phyloP scores from a whole-genome alignment of 1,140 invertebrate genomes.

The Amyelois transitella region DNA sequence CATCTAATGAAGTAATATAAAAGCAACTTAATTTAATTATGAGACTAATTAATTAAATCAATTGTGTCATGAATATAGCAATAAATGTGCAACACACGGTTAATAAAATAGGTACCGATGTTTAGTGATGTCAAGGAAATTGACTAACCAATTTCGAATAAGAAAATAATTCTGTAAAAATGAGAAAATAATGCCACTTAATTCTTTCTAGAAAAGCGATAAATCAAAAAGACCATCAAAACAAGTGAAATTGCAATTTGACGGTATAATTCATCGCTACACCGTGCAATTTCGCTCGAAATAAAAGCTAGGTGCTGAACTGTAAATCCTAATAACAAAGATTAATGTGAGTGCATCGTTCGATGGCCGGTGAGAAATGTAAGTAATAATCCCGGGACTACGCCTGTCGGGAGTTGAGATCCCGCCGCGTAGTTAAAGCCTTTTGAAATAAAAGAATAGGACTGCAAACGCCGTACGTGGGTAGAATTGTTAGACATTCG shows the following conservation, averaged over 20 bases:
- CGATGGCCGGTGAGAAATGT: not conserved
- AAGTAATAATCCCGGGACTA: conserved; percentile 2
- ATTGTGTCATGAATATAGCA: too few relatives aligned
- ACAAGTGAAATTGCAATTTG: not conserved
- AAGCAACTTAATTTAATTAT: too few relatives aligned
- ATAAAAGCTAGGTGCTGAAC: not conserved
- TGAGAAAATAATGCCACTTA: too few relatives aligned
- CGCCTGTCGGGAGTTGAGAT: not conserved
- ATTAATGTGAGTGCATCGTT: not conserved
- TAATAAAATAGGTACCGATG: too few relatives aligned
- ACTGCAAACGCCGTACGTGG: not conserved
- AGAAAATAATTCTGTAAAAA: too few relatives aligned
- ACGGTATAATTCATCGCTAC: not conserved
- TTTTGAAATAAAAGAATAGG: not conserved
- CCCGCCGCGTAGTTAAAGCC: not conserved
- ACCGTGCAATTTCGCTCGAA: not conserved
- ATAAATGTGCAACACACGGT: too few relatives aligned
- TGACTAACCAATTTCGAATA: too few relatives aligned
- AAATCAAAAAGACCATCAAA: not conserved
- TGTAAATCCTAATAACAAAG: not conserved
- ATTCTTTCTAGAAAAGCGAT: not conserved
- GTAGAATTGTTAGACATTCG: not conserved
- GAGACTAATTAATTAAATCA: too few relatives aligned
- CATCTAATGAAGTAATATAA: too few relatives aligned
- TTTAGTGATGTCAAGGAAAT: too few relatives aligned